phyloP scores from a whole-genome alignment of 2,797 vertebrate species.

The Threskiornis aethiopicus region DNA sequence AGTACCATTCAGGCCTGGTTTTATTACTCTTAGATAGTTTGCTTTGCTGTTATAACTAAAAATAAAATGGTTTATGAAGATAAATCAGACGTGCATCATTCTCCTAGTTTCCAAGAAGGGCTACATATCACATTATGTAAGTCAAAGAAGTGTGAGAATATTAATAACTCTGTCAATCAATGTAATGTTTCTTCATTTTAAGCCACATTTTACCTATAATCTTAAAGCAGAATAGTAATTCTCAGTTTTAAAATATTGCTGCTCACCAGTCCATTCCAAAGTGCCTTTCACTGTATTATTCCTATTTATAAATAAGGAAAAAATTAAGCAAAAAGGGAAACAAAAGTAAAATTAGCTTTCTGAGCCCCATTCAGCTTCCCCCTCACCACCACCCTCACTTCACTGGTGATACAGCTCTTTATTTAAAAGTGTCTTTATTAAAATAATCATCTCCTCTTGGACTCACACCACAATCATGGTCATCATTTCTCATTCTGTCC shows the following conservation, averaged over 20 bases:
- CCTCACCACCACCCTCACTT: neutral
- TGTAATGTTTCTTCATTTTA: neutral
- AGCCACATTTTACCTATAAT: neutral
- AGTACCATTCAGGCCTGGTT: neutral
- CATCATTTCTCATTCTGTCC: neutral
- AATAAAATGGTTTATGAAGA: neutral
- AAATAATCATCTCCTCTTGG: neutral
- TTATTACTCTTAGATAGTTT: neutral
- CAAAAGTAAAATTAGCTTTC: neutral
- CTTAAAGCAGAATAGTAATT: neutral
- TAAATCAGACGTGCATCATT: neutral
- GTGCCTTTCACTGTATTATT: neutral
- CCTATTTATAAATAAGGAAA: neutral
- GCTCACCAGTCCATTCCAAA: neutral
- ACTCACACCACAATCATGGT: neutral
- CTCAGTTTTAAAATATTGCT: neutral
- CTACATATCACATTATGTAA: neutral
- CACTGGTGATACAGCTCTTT: neutral
- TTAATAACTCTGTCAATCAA: slow-evolving; percentile 3
- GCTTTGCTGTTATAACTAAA: neutral
- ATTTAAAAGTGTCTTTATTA: neutral
- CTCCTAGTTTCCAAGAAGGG: neutral
- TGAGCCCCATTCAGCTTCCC: neutral
- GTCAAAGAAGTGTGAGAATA: neutral
- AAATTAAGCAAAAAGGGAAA: neutral